Evolutionary conservation across 2,113 vertebrate species (phyloP).

Genomic region (Hippocampus mohnikei): DNA sequence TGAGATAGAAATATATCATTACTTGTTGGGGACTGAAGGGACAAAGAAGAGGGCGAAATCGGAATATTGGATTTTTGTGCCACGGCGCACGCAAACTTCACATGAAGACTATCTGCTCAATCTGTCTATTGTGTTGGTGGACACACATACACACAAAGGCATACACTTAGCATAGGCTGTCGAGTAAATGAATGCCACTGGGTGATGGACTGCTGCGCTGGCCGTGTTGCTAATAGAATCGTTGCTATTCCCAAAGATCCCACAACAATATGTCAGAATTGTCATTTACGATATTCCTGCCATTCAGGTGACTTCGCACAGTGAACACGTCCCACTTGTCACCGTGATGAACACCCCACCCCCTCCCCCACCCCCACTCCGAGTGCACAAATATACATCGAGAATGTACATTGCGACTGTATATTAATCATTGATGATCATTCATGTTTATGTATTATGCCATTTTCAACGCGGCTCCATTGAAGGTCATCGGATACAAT

Average conservation of each 20-base stretch:
- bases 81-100: slow-evolving; percentile 49
- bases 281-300: slow-evolving; percentile 60
- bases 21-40: slow-evolving; percentile 62
- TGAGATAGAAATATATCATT: slow-evolving; percentile 69
- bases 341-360: slow-evolving; percentile 50
- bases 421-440: slow-evolving; percentile 20
- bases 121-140: slow-evolving; percentile 45
- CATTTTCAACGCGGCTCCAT: background rate
- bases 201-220: slow-evolving; percentile 60
- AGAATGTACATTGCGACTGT: slow-evolving; percentile 15
- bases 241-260: slow-evolving; percentile 61
- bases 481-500: background rate
- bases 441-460: slow-evolving; percentile 12
- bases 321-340: slow-evolving; percentile 45
- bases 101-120: slow-evolving; percentile 52
- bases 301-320: slow-evolving; percentile 59
- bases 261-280: slow-evolving; percentile 73
- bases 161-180: slow-evolving; percentile 50
- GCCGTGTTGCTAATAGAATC: slow-evolving; percentile 63
- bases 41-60: slow-evolving; percentile 59
- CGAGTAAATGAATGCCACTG: slow-evolving; percentile 50
- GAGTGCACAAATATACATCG: slow-evolving; percentile 17
- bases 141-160: slow-evolving; percentile 12
- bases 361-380: no score
- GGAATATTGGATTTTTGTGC: slow-evolving; percentile 65